Evolutionary conservation across 1,140 invertebrate genomes (phyloP).

Genomic region (Atta cephalotes): DNA sequence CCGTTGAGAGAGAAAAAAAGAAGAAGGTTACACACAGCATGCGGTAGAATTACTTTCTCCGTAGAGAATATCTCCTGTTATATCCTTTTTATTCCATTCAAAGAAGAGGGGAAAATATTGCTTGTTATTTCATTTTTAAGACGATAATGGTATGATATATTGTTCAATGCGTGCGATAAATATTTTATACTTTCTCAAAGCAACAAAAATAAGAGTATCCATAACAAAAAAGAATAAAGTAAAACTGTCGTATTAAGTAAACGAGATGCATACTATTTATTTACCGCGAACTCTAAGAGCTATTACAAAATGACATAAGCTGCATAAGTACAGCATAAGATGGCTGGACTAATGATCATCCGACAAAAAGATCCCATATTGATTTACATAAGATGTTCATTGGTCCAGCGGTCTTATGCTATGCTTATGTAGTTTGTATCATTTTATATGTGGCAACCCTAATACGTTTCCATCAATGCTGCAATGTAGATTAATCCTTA

Average conservation of each 20-base stretch:
- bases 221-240: background rate
- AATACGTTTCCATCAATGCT: too few relatives aligned
- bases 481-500: too few relatives aligned
- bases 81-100: background rate
- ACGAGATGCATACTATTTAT: background rate
- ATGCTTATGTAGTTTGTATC: too few relatives aligned
- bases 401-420: too few relatives aligned
- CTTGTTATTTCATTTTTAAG: background rate
- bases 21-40: background rate
- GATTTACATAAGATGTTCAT: too few relatives aligned
- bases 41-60: conserved; percentile 51
- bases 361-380: too few relatives aligned
- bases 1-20: conserved; percentile 30
- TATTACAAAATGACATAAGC: too few relatives aligned
- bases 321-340: too few relatives aligned
- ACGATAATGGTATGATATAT: background rate
- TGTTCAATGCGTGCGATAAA: background rate
- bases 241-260: background rate
- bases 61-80: conserved; percentile 16
- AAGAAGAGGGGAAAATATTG: background rate
- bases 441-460: too few relatives aligned
- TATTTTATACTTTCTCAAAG: background rate
- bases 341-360: too few relatives aligned
- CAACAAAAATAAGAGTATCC: background rate
- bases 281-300: background rate